These are phyloP conservation scores for Apomyelois bistriatella DNA, from an alignment of 2,888 invertebrate species.

Conservation along the genomic window DNA sequence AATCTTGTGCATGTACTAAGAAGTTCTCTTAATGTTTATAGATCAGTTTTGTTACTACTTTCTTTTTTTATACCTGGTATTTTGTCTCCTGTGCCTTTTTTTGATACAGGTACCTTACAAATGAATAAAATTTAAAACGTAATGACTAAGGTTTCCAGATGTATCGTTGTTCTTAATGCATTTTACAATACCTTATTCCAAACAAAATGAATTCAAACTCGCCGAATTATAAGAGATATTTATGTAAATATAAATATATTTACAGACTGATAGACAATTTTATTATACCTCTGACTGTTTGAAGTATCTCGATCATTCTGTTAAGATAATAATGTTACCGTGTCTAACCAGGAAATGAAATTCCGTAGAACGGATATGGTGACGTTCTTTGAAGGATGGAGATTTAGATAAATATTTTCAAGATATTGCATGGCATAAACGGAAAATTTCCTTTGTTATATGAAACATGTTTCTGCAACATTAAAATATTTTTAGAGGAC, in stretches of 20 bases:
- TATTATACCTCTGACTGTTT: neutral
- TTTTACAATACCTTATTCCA: too few relatives aligned
- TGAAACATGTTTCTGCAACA: too few relatives aligned
- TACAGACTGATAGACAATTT: neutral
- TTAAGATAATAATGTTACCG: conserved; percentile 35
- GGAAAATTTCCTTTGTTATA: neutral
- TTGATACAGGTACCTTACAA: too few relatives aligned
- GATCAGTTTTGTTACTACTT: too few relatives aligned
- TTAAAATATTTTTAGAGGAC: too few relatives aligned
- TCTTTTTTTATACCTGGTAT: too few relatives aligned
- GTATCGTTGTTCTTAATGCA: too few relatives aligned
- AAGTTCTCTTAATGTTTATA: too few relatives aligned
- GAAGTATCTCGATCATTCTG: conserved; percentile 26
- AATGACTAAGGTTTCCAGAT: too few relatives aligned
- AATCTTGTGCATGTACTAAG: too few relatives aligned
- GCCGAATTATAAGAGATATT: neutral
- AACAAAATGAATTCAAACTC: neutral
- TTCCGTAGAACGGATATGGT: conserved; percentile 29
- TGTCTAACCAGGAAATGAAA: conserved; percentile 44
- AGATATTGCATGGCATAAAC: neutral
- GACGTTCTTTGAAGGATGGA: conserved; percentile 12
- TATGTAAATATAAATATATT: neutral
- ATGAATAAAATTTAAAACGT: too few relatives aligned
- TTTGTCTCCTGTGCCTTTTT: too few relatives aligned
- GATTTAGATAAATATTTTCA: conserved; percentile 13